Evolutionary conservation across 2,113 vertebrate species (phyloP).

Genomic region (Pristiophorus japonicus): DNA sequence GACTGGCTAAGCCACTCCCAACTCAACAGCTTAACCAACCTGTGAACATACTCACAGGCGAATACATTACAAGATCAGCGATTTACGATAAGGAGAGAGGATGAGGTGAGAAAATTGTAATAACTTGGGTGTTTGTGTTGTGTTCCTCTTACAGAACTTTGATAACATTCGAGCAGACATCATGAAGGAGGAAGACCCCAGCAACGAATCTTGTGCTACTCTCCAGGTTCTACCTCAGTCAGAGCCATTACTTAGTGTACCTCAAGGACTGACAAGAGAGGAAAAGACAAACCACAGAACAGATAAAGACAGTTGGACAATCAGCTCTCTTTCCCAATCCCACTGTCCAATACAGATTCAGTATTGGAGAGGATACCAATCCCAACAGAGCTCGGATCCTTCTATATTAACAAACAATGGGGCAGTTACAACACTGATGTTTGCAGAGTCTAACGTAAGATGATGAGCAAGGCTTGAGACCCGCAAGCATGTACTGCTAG

Average conservation of each 20-base stretch:
- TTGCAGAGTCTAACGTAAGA: background rate
- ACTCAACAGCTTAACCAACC: no score
- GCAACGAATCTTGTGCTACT: background rate
- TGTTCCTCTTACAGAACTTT: background rate
- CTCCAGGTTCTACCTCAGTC: background rate
- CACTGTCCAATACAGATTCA: background rate
- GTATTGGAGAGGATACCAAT: background rate
- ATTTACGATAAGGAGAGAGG: background rate
- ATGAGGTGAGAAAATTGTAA: background rate
- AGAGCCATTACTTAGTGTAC: background rate
- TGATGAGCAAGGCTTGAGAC: background rate
- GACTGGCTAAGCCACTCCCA: no score
- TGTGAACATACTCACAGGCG: no score
- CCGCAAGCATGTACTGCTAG: background rate
- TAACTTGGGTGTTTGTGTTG: background rate
- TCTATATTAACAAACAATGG: background rate
- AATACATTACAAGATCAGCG: no score
- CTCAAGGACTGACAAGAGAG: background rate
- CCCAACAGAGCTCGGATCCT: background rate
- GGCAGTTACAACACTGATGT: background rate
- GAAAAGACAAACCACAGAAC: background rate
- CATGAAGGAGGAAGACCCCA: background rate
- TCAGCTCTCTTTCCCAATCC: background rate
- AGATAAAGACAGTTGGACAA: no score
- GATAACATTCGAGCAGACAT: background rate